Base-by-base conservation (phyloP, 2,113 vertebrate genomes). In the Ceuthmochares aereus region DNA sequence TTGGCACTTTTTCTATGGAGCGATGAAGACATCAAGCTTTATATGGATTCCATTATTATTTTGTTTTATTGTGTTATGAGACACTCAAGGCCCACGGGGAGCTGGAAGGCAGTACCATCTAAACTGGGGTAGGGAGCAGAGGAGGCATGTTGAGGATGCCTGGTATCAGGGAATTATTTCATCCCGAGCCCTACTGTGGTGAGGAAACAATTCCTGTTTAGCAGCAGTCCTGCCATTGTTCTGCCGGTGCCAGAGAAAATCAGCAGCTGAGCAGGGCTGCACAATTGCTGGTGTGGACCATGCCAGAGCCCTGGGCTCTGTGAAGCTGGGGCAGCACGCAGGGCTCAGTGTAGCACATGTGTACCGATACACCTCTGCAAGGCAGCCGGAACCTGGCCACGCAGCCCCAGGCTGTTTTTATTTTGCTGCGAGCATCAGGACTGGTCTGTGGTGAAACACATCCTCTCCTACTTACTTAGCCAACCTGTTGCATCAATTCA, bases 31-130 rank as follows among this genome's bases (percentile, higher is more conserved):
- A 91, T 93, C 70, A 56, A 87, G 87, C 62, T 70, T 75, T 96
- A 59, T 52, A 85, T 68, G 90, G 74, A 37, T 87, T 85, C 58
- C 70, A 85, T 79, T 64, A 77, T 93, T 91, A 76, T 91, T 91
- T 89, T 96, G 66, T 62, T 94, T 95, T 95, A 86, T 92, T 92
- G 72, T 90, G 63, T 40, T 93, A 72, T 21, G 47, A 93, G 87
- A 36, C 17, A 47, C 58, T 55, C 9, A 4, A 59, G 58, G 77
- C 81, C 84, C 62, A 25, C 2, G 2, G 90, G 84, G 81, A 97
- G 66, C 56, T 68, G 87, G 90, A 91, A 91, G 54, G 69, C 9
- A 0, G 89, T 92, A 73, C 83, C 86, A 89, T 43, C 79, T 86
- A 23, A 89, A 25, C 34, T 10, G 26, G 93, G 77, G 80, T 51